Evolutionary conservation across 2,113 vertebrate genomes (phyloP).

Genomic region (Procavia capensis): DNA sequence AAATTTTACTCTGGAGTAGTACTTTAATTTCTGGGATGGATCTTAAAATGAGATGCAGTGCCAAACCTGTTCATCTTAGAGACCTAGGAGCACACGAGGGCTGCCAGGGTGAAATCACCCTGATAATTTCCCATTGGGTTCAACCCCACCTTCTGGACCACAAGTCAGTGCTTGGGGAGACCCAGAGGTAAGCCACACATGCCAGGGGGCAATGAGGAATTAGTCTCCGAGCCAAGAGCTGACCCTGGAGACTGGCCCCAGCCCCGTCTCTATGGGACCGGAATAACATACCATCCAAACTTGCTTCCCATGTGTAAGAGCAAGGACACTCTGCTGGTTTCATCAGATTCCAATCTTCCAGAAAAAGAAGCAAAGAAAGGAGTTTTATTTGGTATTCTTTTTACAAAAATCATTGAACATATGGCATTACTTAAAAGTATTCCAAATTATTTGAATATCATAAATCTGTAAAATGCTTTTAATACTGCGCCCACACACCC

Average conservation of each 20-base stretch:
- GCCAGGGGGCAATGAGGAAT: not conserved
- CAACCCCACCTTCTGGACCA: not conserved
- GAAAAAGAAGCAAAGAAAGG: not conserved
- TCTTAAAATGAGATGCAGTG: not conserved
- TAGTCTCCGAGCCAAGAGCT: not conserved
- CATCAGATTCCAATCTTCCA: not conserved
- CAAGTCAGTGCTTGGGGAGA: accelerated
- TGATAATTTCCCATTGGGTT: not conserved
- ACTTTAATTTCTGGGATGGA: not conserved
- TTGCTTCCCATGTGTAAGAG: not conserved
- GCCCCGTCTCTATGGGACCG: not conserved
- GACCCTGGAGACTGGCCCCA: constrained; percentile 37
- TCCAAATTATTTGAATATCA: constrained; percentile 46
- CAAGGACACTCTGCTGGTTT: accelerated
- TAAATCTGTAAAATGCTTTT: not conserved
- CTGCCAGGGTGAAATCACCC: not conserved
- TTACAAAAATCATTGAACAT: constrained; percentile 23
- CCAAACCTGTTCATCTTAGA: not conserved
- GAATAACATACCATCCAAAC: constrained; percentile 33
- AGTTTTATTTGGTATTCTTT: not conserved
- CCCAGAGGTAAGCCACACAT: not conserved
- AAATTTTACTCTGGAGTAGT: not conserved
- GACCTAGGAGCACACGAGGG: not conserved
- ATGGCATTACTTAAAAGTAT: constrained; percentile 46
- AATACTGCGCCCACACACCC: not conserved